Conservation (phyloP, 2,113 vertebrate genomes). For the Anhinga rufa region DNA sequence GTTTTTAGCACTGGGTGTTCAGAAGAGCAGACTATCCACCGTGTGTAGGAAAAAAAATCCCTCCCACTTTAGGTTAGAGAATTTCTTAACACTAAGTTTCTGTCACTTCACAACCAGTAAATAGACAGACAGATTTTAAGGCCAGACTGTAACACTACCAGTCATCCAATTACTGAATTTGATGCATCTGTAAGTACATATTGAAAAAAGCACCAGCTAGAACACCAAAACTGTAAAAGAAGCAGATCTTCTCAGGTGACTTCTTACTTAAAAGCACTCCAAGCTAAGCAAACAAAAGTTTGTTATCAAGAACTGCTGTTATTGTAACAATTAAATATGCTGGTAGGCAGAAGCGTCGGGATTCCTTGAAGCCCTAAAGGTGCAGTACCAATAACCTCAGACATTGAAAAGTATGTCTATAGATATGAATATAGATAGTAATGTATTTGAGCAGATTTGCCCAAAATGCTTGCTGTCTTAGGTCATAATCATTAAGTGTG, state of each 20-base stretch:
- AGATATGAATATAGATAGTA: neutral
- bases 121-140: neutral
- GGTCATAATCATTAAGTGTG: neutral
- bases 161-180: neutral
- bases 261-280: neutral
- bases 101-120: neutral
- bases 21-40: neutral
- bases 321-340: neutral
- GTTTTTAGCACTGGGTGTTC: neutral
- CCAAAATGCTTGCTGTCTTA: neutral
- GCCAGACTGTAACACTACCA: neutral
- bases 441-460: neutral
- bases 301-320: neutral
- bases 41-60: accelerated
- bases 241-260: neutral
- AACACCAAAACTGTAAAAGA: neutral
- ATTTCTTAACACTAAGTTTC: neutral
- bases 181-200: neutral
- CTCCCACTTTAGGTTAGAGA: neutral
- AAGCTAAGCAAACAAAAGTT: neutral
- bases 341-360: neutral
- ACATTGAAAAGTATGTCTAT: neutral
- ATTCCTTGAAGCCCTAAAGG: neutral
- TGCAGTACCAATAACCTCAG: neutral
- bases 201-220: neutral